phyloP scores from a whole-genome alignment of 92 coral and sea anemone genomes.

The Zoanthus sociatus region DNA sequence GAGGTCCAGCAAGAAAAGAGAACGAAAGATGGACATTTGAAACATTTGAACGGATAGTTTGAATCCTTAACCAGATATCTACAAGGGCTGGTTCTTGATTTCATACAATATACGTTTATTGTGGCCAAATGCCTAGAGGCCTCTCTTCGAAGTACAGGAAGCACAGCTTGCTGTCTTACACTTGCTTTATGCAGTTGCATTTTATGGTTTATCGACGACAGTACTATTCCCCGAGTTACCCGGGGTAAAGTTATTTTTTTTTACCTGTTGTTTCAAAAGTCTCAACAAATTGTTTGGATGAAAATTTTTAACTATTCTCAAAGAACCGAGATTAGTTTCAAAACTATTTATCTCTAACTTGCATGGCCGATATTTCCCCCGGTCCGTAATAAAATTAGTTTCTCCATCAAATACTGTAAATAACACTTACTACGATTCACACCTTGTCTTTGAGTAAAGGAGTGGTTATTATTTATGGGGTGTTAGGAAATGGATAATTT shows the following conservation, averaged over 20 bases:
- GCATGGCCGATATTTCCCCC: too few species aligned
- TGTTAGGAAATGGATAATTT: too few species aligned
- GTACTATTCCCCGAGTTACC: neutral
- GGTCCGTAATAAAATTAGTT: too few species aligned
- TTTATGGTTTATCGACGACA: neutral
- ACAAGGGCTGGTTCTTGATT: neutral
- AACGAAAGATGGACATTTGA: conserved; percentile 56
- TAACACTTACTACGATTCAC: too few species aligned
- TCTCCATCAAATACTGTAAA: too few species aligned
- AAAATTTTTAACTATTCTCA: too few species aligned
- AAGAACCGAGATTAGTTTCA: too few species aligned
- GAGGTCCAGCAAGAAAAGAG: conserved; percentile 71
- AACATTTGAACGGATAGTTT: neutral
- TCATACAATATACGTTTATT: too few species aligned
- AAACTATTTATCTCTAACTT: too few species aligned
- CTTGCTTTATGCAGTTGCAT: neutral
- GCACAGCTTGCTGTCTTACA: neutral
- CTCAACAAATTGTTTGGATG: too few species aligned
- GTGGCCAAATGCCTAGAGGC: neutral
- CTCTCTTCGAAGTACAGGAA: neutral
- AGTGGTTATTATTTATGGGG: too few species aligned
- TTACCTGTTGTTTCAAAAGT: neutral
- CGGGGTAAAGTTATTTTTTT: neutral
- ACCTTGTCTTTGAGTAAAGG: too few species aligned
- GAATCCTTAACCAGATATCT: neutral